These are phyloP conservation scores for Hymenopus coronatus DNA, from an alignment of 2,888 invertebrate genomes.

Conservation along the genomic window DNA sequence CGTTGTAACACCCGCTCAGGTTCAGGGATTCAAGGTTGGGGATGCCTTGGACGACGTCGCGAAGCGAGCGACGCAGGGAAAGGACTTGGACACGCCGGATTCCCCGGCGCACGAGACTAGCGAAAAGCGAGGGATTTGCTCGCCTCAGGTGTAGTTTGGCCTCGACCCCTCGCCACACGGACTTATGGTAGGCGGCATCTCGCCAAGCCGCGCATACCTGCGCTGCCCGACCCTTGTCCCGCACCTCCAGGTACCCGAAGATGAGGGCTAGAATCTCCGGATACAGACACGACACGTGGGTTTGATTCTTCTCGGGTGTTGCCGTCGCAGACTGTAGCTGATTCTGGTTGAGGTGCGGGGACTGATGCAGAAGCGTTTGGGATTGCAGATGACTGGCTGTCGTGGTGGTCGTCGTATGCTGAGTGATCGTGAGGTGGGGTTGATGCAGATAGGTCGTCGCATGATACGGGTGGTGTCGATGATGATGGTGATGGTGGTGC, in stretches of 20 bases:
- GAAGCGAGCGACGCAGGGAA: slow-evolving; percentile 74
- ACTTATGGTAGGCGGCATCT: slow-evolving; percentile 88
- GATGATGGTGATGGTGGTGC: slow-evolving; percentile 52
- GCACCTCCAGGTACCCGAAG: slow-evolving; percentile 83
- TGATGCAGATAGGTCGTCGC: slow-evolving; percentile 43
- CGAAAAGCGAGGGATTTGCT: slow-evolving; percentile 80
- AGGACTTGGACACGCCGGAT: slow-evolving; percentile 86
- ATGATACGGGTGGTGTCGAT: slow-evolving; percentile 43
- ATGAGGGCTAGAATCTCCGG: slow-evolving; percentile 91
- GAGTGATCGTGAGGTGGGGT: slow-evolving; percentile 37
- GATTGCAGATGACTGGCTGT: slow-evolving; percentile 64
- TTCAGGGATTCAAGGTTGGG: slow-evolving; percentile 85
- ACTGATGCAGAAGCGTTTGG: slow-evolving; percentile 60
- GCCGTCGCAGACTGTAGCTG: slow-evolving; percentile 41
- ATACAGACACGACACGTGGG: slow-evolving; percentile 83
- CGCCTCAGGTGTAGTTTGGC: slow-evolving; percentile 84
- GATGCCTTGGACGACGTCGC: slow-evolving; percentile 82
- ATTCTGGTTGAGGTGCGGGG: slow-evolving; percentile 38
- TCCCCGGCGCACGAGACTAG: slow-evolving; percentile 81
- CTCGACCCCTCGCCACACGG: slow-evolving; percentile 92
- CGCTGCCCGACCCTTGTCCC: slow-evolving; percentile 85
- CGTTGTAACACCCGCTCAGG: slow-evolving; percentile 90
- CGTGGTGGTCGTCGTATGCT: slow-evolving; percentile 48
- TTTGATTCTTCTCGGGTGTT: slow-evolving; percentile 52
- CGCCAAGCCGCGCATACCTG: slow-evolving; percentile 88